Evolutionary conservation across 1,140 invertebrate species (phyloP), one percentile per base, ranked within the genome.

Genomic region (Bombus terrestris): DNA sequence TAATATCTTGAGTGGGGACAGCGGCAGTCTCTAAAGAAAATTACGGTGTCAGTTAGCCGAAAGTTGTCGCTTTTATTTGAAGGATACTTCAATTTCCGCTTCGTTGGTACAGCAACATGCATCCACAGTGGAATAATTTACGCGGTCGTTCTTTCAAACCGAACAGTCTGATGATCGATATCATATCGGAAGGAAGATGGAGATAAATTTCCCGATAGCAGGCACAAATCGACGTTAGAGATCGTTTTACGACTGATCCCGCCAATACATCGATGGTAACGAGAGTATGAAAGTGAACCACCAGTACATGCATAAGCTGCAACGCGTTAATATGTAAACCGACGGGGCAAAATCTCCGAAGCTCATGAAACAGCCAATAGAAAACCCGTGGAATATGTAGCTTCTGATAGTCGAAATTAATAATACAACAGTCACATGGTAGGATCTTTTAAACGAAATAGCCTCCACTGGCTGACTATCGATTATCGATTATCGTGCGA

Each of bases 241-340:
- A 68, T 28, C 41, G 62, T 47, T 79, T 66, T 47, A 68, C 22
- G 62, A n/a, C 13, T 12, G 39, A 78, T 43, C 8, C 3, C 4
- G 28, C 22, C 43, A 66, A 69, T 53, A 28, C 32, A 53, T 69
- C 15, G 1, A 3, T 43, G 43, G 2, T 8, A 39, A 53, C 64
- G 66, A 53, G 77, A 8, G 4, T 35, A 39, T 69, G 71, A 81
- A 81, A 69, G 66, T 57, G 22, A 22, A 57, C 4, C 28, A 28
- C 3, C 25, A 9, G 57, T 25, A 41, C 28, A 22, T 15, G 13
- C 22, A 75, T 10, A 41, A 13, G 22, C 39, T 13, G 22, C 32
- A 59, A 8, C 41, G 62, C 68, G 57, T 83, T 66, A 66, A 83
- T 66, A 83, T 15, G 59, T 39, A 66, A 83, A 43, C 77, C 6